These are phyloP conservation scores for Bombus superbus DNA, from an alignment of 1,140 invertebrate genomes.

Conservation along the genomic window DNA sequence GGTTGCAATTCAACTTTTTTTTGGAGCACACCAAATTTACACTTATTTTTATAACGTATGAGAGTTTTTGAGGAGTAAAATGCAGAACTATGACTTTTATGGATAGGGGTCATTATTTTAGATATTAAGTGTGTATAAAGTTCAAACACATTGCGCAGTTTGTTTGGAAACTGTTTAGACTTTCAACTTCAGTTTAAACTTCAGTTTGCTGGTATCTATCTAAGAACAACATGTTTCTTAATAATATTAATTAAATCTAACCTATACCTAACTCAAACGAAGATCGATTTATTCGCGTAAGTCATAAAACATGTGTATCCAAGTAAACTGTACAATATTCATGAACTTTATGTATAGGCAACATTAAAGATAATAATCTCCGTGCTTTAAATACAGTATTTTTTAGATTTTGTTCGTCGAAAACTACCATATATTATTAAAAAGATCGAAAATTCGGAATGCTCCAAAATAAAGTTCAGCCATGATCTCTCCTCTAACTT, in stretches of 20 bases:
- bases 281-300: no score
- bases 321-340: neutral
- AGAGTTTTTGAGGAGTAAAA: neutral
- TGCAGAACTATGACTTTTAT: neutral
- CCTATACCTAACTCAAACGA: no score
- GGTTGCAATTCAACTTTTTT: slow-evolving; percentile 5
- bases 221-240: no score
- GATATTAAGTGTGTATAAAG: no score
- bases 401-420: neutral
- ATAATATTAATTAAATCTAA: no score
- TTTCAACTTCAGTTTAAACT: no score
- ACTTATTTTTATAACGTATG: neutral
- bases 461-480: neutral
- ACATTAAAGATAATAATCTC: neutral
- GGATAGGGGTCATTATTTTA: no score
- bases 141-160: no score
- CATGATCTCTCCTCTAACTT: neutral
- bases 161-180: no score
- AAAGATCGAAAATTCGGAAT: neutral
- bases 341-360: neutral
- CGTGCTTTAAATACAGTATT: neutral
- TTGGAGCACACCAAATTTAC: neutral
- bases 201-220: no score
- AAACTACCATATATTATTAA: neutral
- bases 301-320: no score